Evolutionary conservation across 2,888 invertebrate species (phyloP), one percentile per base, ranked within the genome.

Genomic region (Epirrhoe alternata): DNA sequence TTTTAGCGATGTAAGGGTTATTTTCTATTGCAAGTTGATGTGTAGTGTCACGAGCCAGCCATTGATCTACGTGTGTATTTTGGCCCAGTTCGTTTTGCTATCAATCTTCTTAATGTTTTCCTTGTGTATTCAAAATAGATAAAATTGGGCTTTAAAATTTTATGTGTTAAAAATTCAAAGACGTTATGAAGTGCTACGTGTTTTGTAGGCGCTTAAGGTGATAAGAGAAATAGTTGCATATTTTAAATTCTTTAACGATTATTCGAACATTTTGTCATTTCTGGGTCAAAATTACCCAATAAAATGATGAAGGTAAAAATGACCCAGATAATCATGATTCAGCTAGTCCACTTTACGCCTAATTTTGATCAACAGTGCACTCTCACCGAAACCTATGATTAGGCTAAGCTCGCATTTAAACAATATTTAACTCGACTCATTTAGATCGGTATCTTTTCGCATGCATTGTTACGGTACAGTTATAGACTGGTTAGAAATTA

Each of bases 401-500:
- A 77, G 62, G 68, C 38, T 53, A 68, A 73, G 76, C 77, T 71
- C 61, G 63, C 72, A 74, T 78, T 80, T 77, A 80, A 77, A 78
- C 79, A 77, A 81, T 81, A 82, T 83, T 82, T 82, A 82, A 81
- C 80, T 73, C 68, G 62, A 73, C 79, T 82, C 74, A 80, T 83
- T 83, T 77, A 83, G 84, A 84, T 84, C 24, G 16, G 62, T 70
- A 83, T 83, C 80, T 61, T 54, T 70, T 74, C 77, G 66, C 74
- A 74, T 71, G 78, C 79, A 81, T 81, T 82, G 84, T 81, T 79
- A 68, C 49, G 30, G 72, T 71, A 74, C 77, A 66, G 75, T 69
- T 72, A 72, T 16, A 59, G 63, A 54, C 66, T 62, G 47, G 71
- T 62, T 71, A 45, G 58, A 59, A 66, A 67, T 61, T 62, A 62